phyloP scores from a whole-genome alignment of 2,113 vertebrate genomes.

The Ammodytes marinus region DNA sequence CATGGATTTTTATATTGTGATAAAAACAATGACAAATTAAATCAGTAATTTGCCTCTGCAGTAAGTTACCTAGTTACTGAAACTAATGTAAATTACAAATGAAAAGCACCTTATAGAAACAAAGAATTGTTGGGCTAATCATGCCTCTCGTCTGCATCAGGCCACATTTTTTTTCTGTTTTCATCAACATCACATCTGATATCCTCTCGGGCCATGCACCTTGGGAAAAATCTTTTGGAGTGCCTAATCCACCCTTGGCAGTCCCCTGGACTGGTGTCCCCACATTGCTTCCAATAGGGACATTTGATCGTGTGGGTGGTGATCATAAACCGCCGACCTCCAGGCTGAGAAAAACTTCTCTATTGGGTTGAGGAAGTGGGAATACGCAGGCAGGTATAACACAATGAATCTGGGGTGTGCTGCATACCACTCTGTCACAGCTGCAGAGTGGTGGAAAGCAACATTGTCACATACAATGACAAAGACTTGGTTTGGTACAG shows the following conservation, averaged over 20 bases:
- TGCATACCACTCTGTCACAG: too few relatives aligned
- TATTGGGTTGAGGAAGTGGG: not conserved
- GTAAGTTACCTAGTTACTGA: too few relatives aligned
- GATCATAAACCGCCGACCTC: not conserved
- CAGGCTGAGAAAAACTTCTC: not conserved
- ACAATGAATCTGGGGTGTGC: not conserved
- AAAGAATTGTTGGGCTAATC: too few relatives aligned
- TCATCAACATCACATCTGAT: not conserved
- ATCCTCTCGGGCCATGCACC: not conserved
- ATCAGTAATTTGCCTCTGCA: too few relatives aligned
- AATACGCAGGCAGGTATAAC: not conserved
- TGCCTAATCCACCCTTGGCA: too few relatives aligned
- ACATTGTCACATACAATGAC: not conserved
- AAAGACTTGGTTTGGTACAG: too few relatives aligned
- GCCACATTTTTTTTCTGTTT: too few relatives aligned
- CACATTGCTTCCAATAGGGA: not conserved
- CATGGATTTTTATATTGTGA: too few relatives aligned
- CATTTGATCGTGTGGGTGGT: not conserved
- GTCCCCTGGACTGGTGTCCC: not conserved
- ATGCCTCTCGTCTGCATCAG: too few relatives aligned
- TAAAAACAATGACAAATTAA: too few relatives aligned
- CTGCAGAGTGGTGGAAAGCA: not conserved
- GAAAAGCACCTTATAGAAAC: too few relatives aligned
- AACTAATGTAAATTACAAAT: too few relatives aligned
- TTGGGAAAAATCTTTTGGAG: not conserved